Evolutionary conservation across 2,797 vertebrate genomes (phyloP).

Genomic region (Phataginus tetradactyla): DNA sequence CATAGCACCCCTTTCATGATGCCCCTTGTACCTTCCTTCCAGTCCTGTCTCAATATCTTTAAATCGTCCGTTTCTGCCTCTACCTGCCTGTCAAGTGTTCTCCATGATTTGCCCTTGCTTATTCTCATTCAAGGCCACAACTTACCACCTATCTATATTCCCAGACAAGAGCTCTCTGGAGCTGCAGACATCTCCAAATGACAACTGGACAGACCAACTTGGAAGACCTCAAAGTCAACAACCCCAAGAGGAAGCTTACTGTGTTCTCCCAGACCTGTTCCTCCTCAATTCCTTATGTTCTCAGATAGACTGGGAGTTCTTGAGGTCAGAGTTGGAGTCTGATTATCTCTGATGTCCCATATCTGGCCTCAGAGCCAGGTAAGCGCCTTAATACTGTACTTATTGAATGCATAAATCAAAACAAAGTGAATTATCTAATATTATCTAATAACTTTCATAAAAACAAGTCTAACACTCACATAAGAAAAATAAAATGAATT

Average conservation of each 20-base stretch:
- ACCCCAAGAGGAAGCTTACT: neutral
- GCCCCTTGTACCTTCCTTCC: neutral
- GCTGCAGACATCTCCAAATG: neutral
- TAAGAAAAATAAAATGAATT: neutral
- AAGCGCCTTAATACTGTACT: neutral
- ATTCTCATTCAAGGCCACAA: neutral
- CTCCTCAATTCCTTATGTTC: neutral
- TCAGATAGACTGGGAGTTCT: neutral
- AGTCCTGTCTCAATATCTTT: neutral
- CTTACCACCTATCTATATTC: neutral
- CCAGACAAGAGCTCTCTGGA: neutral
- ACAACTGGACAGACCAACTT: neutral
- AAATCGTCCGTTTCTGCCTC: neutral
- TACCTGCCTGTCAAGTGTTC: neutral
- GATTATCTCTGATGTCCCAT: neutral
- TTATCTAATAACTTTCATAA: neutral
- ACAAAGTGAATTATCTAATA: neutral
- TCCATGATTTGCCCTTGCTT: neutral
- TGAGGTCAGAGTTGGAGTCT: neutral
- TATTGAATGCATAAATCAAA: neutral
- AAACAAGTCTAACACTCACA: constrained; percentile 22
- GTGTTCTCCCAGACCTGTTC: neutral
- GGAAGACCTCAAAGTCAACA: neutral
- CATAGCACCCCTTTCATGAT: neutral
- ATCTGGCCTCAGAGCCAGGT: neutral